phyloP scores from a whole-genome alignment of 2,113 vertebrate species.

The Coryphaenoides rupestris region DNA sequence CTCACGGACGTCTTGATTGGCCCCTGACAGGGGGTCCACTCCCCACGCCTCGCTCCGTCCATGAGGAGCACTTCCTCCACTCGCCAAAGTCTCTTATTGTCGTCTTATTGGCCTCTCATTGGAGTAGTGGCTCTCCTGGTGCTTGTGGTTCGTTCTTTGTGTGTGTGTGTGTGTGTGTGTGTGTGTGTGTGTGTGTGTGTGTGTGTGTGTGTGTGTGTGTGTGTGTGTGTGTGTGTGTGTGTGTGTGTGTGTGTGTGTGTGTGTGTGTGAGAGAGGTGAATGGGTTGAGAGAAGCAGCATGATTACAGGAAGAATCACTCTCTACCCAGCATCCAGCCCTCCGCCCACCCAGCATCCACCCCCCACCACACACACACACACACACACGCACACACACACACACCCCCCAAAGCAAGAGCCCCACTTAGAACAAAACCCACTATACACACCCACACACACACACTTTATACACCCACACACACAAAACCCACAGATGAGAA shows the following conservation, averaged over 20 bases:
- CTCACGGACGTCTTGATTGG: conserved; percentile 38
- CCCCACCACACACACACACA: conserved; percentile 19
- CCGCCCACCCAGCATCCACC: conserved; percentile 1
- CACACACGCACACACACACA: conserved; percentile 13
- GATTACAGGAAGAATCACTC: conserved; percentile 44
- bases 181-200: conserved; percentile 27
- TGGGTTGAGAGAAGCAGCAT: conserved; percentile 32
- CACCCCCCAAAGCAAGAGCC: conserved; percentile 10
- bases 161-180: conserved; percentile 27
- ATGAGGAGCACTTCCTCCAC: conserved; percentile 24
- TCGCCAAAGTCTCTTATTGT: conserved; percentile 33
- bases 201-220: conserved; percentile 13
- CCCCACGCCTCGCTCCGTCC: conserved; percentile 6
- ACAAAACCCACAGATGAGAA: too few species aligned
- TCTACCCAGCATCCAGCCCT: conserved; percentile 4
- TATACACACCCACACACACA: conserved; percentile 9
- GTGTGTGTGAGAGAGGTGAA: conserved; percentile 21
- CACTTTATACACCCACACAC: conserved; percentile 7
- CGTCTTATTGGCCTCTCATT: too few species aligned
- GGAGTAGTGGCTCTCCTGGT: conserved; percentile 11
- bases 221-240: conserved; percentile 6
- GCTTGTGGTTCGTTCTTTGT: conserved; percentile 5
- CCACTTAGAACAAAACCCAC: too few species aligned
- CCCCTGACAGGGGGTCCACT: conserved; percentile 31
- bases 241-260: conserved; percentile 25